phyloP scores from a whole-genome alignment of 2,888 invertebrate genomes.

The Eupithecia subumbrata region DNA sequence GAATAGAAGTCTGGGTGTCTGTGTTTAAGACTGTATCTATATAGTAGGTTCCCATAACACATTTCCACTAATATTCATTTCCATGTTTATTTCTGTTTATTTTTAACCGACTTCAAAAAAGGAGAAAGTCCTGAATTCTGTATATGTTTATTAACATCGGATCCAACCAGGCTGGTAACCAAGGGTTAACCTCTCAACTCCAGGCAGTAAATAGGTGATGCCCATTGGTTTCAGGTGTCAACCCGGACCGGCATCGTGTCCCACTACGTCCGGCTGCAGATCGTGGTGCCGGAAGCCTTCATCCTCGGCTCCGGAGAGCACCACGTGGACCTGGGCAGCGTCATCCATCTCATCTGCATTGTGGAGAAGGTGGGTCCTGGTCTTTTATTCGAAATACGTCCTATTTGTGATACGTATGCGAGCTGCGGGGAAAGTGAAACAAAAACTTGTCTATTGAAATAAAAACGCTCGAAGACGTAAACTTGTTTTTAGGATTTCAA shows the following conservation, averaged over 20 bases:
- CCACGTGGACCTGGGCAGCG: constrained; percentile 95
- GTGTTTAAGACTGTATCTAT: no score
- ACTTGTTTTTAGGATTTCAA: no score
- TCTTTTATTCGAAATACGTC: background rate
- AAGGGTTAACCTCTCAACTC: background rate
- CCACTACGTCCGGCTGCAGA: constrained; percentile 94
- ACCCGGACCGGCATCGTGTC: constrained; percentile 93
- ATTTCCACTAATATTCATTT: no score
- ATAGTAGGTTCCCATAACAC: no score
- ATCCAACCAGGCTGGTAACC: background rate
- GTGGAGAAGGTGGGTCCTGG: constrained; percentile 91
- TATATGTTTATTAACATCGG: background rate
- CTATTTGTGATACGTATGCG: background rate
- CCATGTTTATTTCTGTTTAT: no score
- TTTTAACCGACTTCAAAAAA: no score
- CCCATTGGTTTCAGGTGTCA: constrained; percentile 87
- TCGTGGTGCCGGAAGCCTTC: constrained; percentile 95
- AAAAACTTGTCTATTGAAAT: no score
- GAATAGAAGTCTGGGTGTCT: no score
- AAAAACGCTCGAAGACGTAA: no score
- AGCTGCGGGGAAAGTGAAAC: no score
- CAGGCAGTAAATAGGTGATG: background rate
- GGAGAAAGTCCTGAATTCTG: no score
- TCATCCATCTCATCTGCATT: constrained; percentile 95
- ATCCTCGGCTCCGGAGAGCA: constrained; percentile 95